Base-by-base conservation (phyloP, 2,888 invertebrate species). In the Epistrophe grossulariae region DNA sequence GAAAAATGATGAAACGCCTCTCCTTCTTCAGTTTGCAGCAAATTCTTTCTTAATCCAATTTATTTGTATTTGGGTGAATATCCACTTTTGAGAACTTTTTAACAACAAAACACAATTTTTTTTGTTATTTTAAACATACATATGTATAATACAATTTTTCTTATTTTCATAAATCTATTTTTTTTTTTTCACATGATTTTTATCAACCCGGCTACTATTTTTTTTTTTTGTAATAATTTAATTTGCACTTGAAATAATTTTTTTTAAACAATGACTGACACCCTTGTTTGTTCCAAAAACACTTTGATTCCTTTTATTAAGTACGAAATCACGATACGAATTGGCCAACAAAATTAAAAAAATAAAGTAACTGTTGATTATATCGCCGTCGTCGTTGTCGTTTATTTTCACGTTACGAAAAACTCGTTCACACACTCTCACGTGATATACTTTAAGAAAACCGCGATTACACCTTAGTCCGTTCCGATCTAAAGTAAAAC, bases 381-480 rank as follows among this genome's bases (percentile, higher is more conserved):
- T 28, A 72, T 59, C 71, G 28, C 40, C 60, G 35, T 40, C 38
- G 62, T 60, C 31, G 15, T 45, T n/a, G n/a, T n/a, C n/a, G n/a
- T n/a, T n/a, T n/a, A 52, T 74, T 71, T 40, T 81, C 60, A 60
- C 72, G 31, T 62, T 43, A n/a, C 52, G 40, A 68, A 35, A 24
- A 57, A 70, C 62, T 66, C 72, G 62, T 38, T 40, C n/a, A 71
- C 57, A 80, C 66, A 31, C 3, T 31, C 7, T 66, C 76, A 62
- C 57, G 71, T 79, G 62, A 68, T 28, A 73, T 24, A 55, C 24
- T 83, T 24, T 74, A 57, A 55, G 38, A 76, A 74, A 38, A 87
- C 79, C 83, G 87, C 83, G 83, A 76, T 87, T 66, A 52, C 83
- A 83, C 87, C 83, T 87, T 83, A 72, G 66, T 87, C 79, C 87